Conservation (phyloP, 1,140 invertebrate genomes). For the Zaprionus lachaisei region DNA sequence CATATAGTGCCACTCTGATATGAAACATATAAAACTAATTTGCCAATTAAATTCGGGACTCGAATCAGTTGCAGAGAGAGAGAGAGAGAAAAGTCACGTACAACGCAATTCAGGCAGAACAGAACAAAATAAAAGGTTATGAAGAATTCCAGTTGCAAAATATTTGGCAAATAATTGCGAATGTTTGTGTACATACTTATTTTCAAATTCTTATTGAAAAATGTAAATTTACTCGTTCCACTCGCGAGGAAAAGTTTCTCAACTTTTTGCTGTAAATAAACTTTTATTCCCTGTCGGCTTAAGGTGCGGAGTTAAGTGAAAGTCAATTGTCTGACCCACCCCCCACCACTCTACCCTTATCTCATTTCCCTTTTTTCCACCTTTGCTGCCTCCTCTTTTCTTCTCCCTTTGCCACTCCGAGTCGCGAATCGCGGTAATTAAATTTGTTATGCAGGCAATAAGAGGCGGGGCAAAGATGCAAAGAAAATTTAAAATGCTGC, state of each 20-base stretch:
- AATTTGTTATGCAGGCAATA: conserved; percentile 7
- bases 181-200: neutral
- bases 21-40: neutral
- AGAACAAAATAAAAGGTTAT: neutral
- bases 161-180: neutral
- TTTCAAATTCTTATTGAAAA: neutral
- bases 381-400: neutral
- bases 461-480: neutral
- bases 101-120: neutral
- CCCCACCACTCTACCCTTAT: too few relatives aligned
- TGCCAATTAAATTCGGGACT: neutral
- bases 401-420: neutral
- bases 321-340: neutral
- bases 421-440: conserved; percentile 3
- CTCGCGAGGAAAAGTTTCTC: neutral
- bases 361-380: neutral
- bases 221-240: neutral
- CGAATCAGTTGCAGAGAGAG: neutral
- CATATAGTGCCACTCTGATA: neutral
- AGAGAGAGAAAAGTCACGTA: neutral
- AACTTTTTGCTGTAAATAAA: neutral
- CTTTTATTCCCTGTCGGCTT: neutral
- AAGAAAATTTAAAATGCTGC: conserved; percentile 1
- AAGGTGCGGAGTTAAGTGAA: neutral
- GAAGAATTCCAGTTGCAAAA: neutral